These are phyloP conservation scores for Celastrina argiolus DNA, from an alignment of 2,888 invertebrate genomes.

Conservation along the genomic window DNA sequence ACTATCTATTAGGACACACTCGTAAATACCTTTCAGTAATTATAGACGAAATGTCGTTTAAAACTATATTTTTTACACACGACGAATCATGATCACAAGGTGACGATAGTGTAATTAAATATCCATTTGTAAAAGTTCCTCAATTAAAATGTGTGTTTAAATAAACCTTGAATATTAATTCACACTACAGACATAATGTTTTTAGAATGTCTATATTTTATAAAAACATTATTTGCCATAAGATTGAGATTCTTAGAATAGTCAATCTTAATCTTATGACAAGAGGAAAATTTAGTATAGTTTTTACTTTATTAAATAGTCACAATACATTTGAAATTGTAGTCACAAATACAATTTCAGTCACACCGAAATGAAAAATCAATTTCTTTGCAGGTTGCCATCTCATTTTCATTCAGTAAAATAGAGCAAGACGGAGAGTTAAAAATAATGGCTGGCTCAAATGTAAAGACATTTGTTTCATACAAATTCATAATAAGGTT, in stretches of 20 bases:
- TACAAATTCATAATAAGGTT: neutral
- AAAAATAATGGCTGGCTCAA: neutral
- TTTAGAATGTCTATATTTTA: too few species aligned
- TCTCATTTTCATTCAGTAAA: constrained; percentile 31
- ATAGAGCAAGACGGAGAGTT: constrained; percentile 28
- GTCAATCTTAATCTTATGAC: too few species aligned
- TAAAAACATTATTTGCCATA: too few species aligned
- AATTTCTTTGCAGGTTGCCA: constrained; percentile 30
- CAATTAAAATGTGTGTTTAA: neutral
- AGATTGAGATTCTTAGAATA: too few species aligned
- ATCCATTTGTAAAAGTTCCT: neutral
- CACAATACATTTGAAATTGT: neutral
- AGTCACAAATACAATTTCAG: neutral
- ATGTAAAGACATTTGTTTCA: neutral
- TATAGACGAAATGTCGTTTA: neutral
- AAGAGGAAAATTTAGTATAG: neutral
- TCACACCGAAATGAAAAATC: constrained; percentile 26
- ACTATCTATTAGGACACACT: neutral
- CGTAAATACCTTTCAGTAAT: neutral
- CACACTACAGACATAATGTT: too few species aligned
- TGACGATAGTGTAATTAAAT: constrained; percentile 2
- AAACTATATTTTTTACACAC: neutral
- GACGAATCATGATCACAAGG: neutral
- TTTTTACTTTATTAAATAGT: neutral
- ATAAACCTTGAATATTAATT: neutral